Conservation (phyloP, 2,113 vertebrate genomes). For the Enhydra lutris region DNA sequence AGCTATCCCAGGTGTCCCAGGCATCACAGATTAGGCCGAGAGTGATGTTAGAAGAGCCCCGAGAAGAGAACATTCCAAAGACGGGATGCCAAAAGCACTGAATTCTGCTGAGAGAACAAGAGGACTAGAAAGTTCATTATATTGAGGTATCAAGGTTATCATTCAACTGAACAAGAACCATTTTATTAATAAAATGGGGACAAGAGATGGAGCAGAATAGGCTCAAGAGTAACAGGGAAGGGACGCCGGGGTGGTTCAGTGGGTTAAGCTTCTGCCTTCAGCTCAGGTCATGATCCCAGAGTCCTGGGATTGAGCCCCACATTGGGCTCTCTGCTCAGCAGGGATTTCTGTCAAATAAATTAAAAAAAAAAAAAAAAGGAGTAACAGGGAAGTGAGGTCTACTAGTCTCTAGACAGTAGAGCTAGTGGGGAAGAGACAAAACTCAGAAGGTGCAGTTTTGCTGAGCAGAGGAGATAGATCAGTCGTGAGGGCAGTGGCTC, state of each 20-base stretch:
- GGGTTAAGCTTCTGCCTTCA: too few relatives aligned
- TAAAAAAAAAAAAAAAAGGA: neutral
- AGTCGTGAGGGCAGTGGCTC: neutral
- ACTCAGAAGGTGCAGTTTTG: neutral
- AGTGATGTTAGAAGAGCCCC: neutral
- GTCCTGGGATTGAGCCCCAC: too few relatives aligned
- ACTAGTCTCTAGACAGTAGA: neutral
- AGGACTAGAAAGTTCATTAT: neutral
- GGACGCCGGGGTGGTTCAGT: too few relatives aligned
- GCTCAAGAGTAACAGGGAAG: neutral
- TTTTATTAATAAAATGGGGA: neutral
- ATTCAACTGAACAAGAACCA: neutral
- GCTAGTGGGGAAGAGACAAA: neutral
- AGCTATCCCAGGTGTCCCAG: neutral
- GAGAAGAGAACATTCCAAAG: neutral
- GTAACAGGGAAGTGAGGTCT: neutral
- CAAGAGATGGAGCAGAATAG: neutral
- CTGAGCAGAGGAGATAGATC: neutral
- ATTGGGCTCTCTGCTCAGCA: too few relatives aligned
- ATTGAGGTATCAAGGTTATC: neutral
- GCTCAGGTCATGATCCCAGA: too few relatives aligned
- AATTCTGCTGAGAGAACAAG: neutral
- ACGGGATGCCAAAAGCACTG: neutral
- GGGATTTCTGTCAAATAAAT: too few relatives aligned
- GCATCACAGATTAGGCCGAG: neutral